Conservation (phyloP, 1,140 invertebrate genomes). For the Centruroides vittatus region DNA sequence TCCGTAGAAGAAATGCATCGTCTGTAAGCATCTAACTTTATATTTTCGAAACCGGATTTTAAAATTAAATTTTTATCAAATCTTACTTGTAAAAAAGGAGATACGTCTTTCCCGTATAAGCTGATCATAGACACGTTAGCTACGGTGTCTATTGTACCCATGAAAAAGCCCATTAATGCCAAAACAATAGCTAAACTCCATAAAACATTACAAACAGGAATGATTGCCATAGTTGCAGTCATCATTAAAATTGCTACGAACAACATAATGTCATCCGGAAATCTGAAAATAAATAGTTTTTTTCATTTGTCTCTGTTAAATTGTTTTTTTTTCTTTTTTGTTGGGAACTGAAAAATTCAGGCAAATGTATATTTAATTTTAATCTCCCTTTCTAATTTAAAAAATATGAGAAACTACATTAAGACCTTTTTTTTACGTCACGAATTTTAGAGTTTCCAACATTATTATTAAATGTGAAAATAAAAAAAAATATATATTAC, state of each 20-base stretch:
- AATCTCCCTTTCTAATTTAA: too few relatives aligned
- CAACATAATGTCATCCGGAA: slow-evolving; percentile 28
- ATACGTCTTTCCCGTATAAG: slow-evolving; percentile 33
- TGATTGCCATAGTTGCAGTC: slow-evolving; percentile 31
- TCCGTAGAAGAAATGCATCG: slow-evolving; percentile 39
- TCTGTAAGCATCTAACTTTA: slow-evolving; percentile 20
- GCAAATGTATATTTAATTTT: too few relatives aligned
- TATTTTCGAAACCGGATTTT: too few relatives aligned
- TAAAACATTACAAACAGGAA: slow-evolving; percentile 30
- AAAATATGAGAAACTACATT: too few relatives aligned
- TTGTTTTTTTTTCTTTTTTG: too few relatives aligned
- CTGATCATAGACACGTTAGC: slow-evolving; percentile 38
- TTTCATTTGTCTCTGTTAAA: too few relatives aligned
- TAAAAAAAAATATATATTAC: too few relatives aligned
- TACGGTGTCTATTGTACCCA: slow-evolving; percentile 38
- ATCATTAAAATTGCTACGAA: slow-evolving; percentile 30
- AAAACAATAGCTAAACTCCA: slow-evolving; percentile 29
- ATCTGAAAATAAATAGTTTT: slow-evolving; percentile 14
- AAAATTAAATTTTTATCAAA: not conserved
- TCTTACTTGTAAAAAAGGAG: slow-evolving; percentile 36
- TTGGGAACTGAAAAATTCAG: too few relatives aligned
- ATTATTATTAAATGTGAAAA: too few relatives aligned
- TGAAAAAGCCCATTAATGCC: slow-evolving; percentile 38
- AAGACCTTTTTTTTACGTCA: too few relatives aligned
- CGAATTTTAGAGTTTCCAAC: too few relatives aligned